Evolutionary conservation across 2,113 vertebrate species (phyloP).

Genomic region (Gallinago paraguaiae): DNA sequence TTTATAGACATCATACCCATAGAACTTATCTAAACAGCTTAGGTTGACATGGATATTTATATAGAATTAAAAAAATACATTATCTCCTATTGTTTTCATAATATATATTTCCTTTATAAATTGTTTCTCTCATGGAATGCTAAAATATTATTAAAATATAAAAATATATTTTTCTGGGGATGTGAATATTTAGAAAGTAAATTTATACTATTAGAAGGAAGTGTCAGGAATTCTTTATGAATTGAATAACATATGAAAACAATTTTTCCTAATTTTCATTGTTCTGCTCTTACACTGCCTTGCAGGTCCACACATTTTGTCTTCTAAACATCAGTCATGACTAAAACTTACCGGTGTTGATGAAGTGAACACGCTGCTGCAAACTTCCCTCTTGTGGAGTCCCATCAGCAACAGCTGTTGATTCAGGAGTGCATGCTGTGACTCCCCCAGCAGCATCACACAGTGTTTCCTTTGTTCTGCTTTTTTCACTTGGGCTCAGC

Average conservation of each 20-base stretch:
- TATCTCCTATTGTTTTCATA: background rate
- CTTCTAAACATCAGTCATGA: background rate
- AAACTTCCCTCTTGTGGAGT: background rate
- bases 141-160: background rate
- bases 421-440: background rate
- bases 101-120: background rate
- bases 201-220: background rate
- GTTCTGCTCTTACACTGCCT: background rate
- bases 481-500: background rate
- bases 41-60: background rate
- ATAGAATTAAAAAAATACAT: background rate
- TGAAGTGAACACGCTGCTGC: background rate
- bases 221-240: background rate
- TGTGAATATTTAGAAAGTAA: background rate
- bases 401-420: background rate
- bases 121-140: background rate
- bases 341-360: background rate
- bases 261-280: background rate
- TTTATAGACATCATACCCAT: background rate
- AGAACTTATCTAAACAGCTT: background rate
- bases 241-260: background rate
- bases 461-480: background rate
- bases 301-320: background rate
- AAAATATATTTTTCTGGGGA: background rate
- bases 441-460: background rate